Percentiles rank a stretch among this genome's conserved stretches.
Evolutionary conservation across 2,797 vertebrate genomes (phyloP).

Genomic region (Poeciliopsis presidionis): DNA sequence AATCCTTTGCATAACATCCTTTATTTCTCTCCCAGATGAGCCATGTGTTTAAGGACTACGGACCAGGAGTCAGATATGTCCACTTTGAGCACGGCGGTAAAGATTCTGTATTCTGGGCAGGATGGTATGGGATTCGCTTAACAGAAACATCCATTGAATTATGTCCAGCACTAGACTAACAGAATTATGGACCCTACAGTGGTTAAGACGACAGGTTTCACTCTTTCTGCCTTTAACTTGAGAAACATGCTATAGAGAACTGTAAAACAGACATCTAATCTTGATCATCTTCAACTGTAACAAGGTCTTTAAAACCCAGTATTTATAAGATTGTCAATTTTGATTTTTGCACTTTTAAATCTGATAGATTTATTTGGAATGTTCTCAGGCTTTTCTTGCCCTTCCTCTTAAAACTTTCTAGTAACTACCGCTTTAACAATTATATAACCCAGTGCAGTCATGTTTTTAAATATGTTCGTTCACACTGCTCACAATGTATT

Average conservation of each 20-base stretch:
- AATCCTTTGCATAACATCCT: not conserved
- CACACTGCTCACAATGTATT: not conserved
- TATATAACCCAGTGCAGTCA: not conserved
- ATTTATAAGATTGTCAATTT: not conserved
- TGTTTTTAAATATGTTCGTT: not conserved
- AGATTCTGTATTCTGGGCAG: slow-evolving; percentile 89
- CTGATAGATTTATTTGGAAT: not conserved
- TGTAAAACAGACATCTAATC: not conserved
- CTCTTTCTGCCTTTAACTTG: not conserved
- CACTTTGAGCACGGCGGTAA: slow-evolving; percentile 88
- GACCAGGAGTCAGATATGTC: slow-evolving; percentile 86
- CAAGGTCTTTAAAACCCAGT: not conserved
- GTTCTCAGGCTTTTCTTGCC: not conserved
- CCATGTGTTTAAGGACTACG: slow-evolving; percentile 88
- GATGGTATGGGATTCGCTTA: slow-evolving; percentile 90
- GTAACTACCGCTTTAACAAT: not conserved
- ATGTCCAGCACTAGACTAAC: slow-evolving; percentile 64
- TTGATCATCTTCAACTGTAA: not conserved
- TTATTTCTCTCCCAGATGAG: slow-evolving; percentile 76
- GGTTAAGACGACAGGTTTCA: not conserved
- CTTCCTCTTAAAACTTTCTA: not conserved
- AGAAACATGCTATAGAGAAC: not conserved
- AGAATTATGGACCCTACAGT: not conserved
- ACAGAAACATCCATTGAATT: slow-evolving; percentile 90
- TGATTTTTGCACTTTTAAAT: not conserved